These are phyloP conservation scores for Zaprionus ornatus DNA, from an alignment of 1,140 invertebrate genomes.

Conservation along the genomic window DNA sequence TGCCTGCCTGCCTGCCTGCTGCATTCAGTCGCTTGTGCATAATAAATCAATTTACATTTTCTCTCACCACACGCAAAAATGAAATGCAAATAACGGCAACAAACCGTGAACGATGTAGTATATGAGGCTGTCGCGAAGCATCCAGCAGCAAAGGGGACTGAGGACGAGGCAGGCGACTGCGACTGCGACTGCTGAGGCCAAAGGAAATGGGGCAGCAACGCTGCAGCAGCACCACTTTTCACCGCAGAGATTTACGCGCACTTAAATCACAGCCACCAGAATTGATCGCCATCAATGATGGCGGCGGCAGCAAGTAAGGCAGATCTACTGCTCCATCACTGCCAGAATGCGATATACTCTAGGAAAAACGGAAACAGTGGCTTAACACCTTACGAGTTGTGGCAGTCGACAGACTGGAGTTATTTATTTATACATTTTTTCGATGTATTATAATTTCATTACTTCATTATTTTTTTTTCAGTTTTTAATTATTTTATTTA, in stretches of 20 bases:
- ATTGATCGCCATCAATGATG: conserved; percentile 69
- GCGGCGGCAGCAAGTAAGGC: conserved; percentile 8
- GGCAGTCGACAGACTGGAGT: too few species aligned
- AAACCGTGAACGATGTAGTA: conserved; percentile 55
- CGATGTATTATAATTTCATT: too few species aligned
- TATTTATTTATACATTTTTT: too few species aligned
- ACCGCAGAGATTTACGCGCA: conserved; percentile 74
- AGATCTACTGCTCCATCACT: neutral
- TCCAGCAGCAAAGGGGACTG: too few species aligned
- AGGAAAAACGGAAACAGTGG: too few species aligned
- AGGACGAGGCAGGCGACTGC: neutral
- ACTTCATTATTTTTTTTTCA: too few species aligned
- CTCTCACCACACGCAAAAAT: conserved; percentile 70
- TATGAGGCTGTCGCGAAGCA: conserved; percentile 4
- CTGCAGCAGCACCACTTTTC: conserved; percentile 52
- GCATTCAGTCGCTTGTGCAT: conserved; percentile 70
- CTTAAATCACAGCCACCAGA: conserved; percentile 72
- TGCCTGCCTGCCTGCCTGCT: conserved; percentile 7
- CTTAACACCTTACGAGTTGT: too few species aligned
- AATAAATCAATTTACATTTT: conserved; percentile 80
- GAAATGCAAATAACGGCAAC: conserved; percentile 74
- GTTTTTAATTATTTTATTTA: too few species aligned
- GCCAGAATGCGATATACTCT: neutral
- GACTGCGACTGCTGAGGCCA: neutral
- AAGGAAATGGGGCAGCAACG: conserved; percentile 12